phyloP scores from a whole-genome alignment of 1,140 invertebrate genomes.

The Odontomachus brunneus region DNA sequence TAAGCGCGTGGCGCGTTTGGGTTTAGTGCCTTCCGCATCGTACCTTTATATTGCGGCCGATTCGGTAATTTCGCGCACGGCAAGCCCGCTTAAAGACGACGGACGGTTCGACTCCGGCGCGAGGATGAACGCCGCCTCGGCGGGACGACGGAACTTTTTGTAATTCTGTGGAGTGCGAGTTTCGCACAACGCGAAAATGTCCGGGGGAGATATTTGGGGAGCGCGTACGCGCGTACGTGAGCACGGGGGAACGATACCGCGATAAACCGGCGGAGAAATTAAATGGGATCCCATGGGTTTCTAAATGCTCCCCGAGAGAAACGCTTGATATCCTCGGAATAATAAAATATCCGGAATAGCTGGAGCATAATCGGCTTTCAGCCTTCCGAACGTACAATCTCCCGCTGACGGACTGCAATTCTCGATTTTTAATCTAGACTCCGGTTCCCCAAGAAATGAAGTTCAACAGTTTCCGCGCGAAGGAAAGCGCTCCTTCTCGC shows the following conservation, averaged over 20 bases:
- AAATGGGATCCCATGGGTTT: slow-evolving; percentile 10
- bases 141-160: neutral
- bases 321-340: slow-evolving; percentile 41
- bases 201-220: slow-evolving; percentile 7
- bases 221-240: neutral
- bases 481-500: slow-evolving; percentile 12
- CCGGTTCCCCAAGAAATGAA: slow-evolving; percentile 50
- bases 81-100: slow-evolving; percentile 21
- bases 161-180: slow-evolving; percentile 25
- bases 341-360: slow-evolving; percentile 52
- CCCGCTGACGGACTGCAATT: slow-evolving; percentile 32
- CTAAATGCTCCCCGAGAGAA: slow-evolving; percentile 30
- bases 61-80: slow-evolving; percentile 71
- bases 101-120: slow-evolving; percentile 33
- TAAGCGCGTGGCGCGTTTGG: slow-evolving; percentile 73
- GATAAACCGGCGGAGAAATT: slow-evolving; percentile 42
- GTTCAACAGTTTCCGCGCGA: slow-evolving; percentile 42
- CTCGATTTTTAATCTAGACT: slow-evolving; percentile 57
- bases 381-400: slow-evolving; percentile 41
- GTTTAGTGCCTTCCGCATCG: slow-evolving; percentile 73
- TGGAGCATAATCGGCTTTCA: slow-evolving; percentile 47
- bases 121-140: slow-evolving; percentile 30
- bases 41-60: slow-evolving; percentile 73
- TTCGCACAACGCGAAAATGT: slow-evolving; percentile 9
- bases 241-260: slow-evolving; percentile 22